Conservation (phyloP, 53 echinoderm and acorn worm species). For the Glandiceps talaboti region DNA sequence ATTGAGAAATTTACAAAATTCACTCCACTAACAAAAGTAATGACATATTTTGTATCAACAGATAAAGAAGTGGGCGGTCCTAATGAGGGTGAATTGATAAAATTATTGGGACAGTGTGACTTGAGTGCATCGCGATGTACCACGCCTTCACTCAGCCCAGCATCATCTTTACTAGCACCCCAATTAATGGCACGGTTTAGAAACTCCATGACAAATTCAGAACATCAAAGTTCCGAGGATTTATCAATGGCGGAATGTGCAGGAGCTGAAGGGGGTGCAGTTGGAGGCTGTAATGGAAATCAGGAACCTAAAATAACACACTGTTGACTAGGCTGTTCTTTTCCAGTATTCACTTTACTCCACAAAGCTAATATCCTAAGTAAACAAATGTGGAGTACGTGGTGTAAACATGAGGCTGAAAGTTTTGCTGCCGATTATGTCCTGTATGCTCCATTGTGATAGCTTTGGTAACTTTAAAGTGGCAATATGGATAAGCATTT, state of each 20-base stretch:
- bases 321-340: neutral
- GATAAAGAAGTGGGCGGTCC: slow-evolving; percentile 43
- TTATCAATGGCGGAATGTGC: neutral
- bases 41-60: too few species aligned
- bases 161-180: slow-evolving; percentile 58
- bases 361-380: neutral
- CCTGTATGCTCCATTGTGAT: neutral
- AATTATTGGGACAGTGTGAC: slow-evolving; percentile 68
- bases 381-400: neutral
- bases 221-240: slow-evolving; percentile 53
- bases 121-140: slow-evolving; percentile 90
- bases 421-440: neutral
- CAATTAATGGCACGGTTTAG: slow-evolving; percentile 50
- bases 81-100: slow-evolving; percentile 80
- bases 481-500: too few species aligned
- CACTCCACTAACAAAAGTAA: too few species aligned
- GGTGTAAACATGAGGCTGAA: neutral
- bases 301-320: neutral
- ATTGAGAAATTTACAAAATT: too few species aligned
- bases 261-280: neutral
- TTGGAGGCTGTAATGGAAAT: neutral
- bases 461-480: too few species aligned
- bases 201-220: slow-evolving; percentile 25
- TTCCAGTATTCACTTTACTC: neutral
- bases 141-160: slow-evolving; percentile 97